These are phyloP conservation scores for Apteryx owenii DNA, from an alignment of 2,113 vertebrate genomes.

Conservation along the genomic window DNA sequence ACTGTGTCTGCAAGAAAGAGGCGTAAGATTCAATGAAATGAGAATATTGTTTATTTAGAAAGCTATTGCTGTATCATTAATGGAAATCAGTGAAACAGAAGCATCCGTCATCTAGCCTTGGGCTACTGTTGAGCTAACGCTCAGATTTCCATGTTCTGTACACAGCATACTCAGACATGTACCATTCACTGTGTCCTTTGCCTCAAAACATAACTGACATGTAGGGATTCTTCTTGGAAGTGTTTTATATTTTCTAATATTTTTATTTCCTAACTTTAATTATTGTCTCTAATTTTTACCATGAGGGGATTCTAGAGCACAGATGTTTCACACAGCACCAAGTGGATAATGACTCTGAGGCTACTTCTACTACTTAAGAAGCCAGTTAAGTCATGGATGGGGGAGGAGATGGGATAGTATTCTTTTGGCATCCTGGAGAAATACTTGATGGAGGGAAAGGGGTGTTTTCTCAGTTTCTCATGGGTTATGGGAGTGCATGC, in stretches of 20 bases:
- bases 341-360: not conserved
- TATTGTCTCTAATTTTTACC: not conserved
- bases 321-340: not conserved
- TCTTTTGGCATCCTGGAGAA: not conserved
- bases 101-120: not conserved
- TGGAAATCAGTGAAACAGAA: not conserved
- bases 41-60: not conserved
- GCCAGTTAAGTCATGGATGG: not conserved
- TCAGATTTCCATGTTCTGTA: not conserved
- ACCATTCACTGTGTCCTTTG: not conserved
- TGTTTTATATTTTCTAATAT: not conserved
- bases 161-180: not conserved
- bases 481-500: fast-evolving
- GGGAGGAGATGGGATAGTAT: not conserved
- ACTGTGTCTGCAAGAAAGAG: not conserved
- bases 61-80: not conserved
- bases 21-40: not conserved
- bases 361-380: not conserved
- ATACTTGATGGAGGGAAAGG: not conserved
- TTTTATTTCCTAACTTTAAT: not conserved
- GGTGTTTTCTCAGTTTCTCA: not conserved
- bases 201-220: not conserved
- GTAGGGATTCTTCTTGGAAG: not conserved
- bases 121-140: not conserved
- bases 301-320: not conserved